Conservation (phyloP, 2,113 vertebrate species). For the Macquaria australasica region DNA sequence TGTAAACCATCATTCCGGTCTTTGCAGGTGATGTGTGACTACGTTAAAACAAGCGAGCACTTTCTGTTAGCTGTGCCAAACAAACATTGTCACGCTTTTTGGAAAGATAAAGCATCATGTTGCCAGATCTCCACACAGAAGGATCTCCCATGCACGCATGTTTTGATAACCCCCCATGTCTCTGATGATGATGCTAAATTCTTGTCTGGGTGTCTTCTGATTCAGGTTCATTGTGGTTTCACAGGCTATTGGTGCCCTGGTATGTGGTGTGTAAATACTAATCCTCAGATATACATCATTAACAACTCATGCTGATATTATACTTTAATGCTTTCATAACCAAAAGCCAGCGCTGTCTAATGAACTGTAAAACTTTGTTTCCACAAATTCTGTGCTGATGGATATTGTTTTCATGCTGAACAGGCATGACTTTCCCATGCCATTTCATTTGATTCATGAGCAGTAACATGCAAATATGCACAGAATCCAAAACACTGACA, state of each 20-base stretch:
- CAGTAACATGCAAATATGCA: conserved; percentile 14
- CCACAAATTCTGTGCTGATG: neutral
- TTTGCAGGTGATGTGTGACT: conserved; percentile 5
- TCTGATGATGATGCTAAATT: conserved; percentile 37
- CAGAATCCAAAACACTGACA: conserved; percentile 1
- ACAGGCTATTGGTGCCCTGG: conserved; percentile 54
- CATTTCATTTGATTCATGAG: conserved; percentile 14
- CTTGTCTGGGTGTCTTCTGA: conserved; percentile 40
- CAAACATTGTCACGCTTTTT: conserved; percentile 47
- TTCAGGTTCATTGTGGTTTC: conserved; percentile 47
- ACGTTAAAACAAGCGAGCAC: conserved; percentile 32
- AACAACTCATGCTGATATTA: conserved; percentile 34
- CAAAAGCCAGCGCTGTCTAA: conserved; percentile 21
- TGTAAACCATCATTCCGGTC: conserved; percentile 30
- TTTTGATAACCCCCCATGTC: conserved; percentile 21
- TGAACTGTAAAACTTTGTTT: conserved; percentile 49
- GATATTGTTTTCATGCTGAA: conserved; percentile 18
- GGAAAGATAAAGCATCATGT: conserved; percentile 28
- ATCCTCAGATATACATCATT: conserved; percentile 59
- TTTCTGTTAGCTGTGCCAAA: conserved; percentile 11
- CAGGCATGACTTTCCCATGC: conserved; percentile 16
- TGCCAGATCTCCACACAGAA: conserved; percentile 33
- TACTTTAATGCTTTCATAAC: conserved; percentile 44
- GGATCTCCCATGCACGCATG: conserved; percentile 28
- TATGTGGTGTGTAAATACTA: conserved; percentile 57